These are phyloP conservation scores for Corapipo altera DNA, from an alignment of 2,113 vertebrate species.

Conservation along the genomic window DNA sequence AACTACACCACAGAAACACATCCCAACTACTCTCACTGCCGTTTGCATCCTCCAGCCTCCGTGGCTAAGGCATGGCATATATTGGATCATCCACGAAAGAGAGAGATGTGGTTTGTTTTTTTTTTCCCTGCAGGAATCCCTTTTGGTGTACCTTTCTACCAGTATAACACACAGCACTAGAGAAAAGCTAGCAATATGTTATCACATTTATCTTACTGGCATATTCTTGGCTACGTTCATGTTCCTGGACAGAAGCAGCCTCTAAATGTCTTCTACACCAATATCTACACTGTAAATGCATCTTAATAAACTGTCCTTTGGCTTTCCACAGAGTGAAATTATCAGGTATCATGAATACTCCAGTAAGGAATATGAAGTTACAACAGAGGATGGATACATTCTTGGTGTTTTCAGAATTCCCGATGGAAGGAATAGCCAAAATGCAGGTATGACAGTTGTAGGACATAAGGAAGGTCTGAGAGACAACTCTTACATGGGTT, in stretches of 20 bases:
- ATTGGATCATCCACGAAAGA: background rate
- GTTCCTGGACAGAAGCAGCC: background rate
- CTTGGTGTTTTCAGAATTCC: slow-evolving; percentile 75
- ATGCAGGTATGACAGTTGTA: background rate
- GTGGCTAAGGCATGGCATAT: background rate
- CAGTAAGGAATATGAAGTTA: slow-evolving; percentile 69
- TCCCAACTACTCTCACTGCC: background rate
- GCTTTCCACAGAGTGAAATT: slow-evolving; percentile 70
- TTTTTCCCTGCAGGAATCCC: background rate
- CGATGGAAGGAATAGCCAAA: background rate
- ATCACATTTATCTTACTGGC: background rate
- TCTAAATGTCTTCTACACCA: background rate
- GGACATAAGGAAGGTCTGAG: background rate
- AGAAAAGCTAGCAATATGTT: background rate
- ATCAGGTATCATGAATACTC: slow-evolving; percentile 69
- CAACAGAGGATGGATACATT: slow-evolving; percentile 73
- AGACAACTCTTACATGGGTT: background rate
- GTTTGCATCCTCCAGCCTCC: background rate
- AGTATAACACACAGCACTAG: background rate
- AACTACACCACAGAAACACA: background rate
- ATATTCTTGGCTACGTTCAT: background rate
- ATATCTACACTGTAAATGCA: background rate
- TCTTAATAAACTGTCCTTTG: background rate
- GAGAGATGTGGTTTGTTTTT: background rate
- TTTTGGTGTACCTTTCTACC: background rate